These are phyloP conservation scores for Himalopsyche kuldschensis DNA, from an alignment of 2,888 invertebrate genomes.

Conservation along the genomic window DNA sequence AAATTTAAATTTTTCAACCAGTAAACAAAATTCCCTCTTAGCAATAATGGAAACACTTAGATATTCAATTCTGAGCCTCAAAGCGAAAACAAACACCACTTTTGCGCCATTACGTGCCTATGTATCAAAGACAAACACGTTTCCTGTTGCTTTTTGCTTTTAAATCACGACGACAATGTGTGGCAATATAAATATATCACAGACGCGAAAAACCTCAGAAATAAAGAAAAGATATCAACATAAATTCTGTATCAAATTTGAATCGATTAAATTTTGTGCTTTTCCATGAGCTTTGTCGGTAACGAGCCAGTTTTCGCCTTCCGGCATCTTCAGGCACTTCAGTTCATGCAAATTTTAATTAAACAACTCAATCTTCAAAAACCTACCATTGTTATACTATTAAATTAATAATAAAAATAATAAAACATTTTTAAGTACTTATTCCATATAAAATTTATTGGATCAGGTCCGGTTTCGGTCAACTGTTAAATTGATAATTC, in stretches of 20 bases:
- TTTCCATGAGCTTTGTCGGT: no score
- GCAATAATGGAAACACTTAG: background rate
- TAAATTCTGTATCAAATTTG: background rate
- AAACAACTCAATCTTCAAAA: no score
- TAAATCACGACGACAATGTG: background rate
- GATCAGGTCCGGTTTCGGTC: no score
- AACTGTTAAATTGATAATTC: no score
- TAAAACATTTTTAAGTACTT: no score
- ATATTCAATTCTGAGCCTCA: slow-evolving; percentile 1
- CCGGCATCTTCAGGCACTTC: no score
- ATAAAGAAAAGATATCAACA: background rate
- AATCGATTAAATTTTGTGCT: no score
- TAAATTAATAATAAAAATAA: no score
- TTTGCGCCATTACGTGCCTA: background rate
- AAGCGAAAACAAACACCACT: slow-evolving; percentile 9
- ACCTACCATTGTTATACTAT: no score
- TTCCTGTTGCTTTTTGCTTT: background rate
- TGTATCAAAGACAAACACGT: background rate
- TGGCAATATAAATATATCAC: background rate
- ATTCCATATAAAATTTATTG: no score
- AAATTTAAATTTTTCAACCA: background rate
- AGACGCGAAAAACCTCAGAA: background rate
- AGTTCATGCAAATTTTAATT: no score
- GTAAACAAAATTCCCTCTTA: background rate
- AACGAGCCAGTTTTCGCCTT: no score